Conservation (phyloP, 2,797 vertebrate genomes). For the Amazona ochrocephala region DNA sequence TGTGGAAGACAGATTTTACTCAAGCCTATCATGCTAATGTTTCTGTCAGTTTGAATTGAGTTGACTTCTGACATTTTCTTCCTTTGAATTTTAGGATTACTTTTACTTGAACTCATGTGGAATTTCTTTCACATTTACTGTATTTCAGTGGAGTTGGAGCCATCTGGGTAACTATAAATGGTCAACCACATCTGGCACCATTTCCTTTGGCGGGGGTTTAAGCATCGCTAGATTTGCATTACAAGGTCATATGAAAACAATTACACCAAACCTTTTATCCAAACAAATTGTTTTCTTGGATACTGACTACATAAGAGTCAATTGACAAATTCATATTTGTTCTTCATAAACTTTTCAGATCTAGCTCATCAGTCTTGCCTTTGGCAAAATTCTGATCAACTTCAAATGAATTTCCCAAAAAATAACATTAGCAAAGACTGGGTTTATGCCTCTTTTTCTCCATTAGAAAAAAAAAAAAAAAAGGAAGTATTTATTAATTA, state of each 20-base stretch:
- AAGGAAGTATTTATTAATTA: background rate
- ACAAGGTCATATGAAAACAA: slow-evolving; percentile 69
- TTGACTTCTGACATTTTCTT: slow-evolving; percentile 47
- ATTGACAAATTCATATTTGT: slow-evolving; percentile 32
- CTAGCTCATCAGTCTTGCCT: background rate
- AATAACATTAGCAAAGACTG: background rate
- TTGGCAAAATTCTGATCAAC: background rate
- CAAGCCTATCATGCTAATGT: slow-evolving; percentile 65
- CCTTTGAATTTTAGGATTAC: slow-evolving; percentile 69
- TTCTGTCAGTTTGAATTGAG: slow-evolving; percentile 70
- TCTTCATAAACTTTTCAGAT: slow-evolving; percentile 23
- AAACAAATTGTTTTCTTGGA: slow-evolving; percentile 52
- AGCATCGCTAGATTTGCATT: slow-evolving; percentile 72
- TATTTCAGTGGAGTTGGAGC: slow-evolving; percentile 65
- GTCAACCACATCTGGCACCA: slow-evolving; percentile 74
- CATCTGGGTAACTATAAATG: slow-evolving; percentile 78
- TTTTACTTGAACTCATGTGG: slow-evolving; percentile 72
- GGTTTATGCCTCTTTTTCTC: background rate
- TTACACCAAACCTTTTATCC: slow-evolving; percentile 60
- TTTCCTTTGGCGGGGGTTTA: slow-evolving; percentile 68
- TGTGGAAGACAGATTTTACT: slow-evolving; percentile 65
- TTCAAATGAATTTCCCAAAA: background rate
- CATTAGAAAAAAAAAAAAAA: background rate
- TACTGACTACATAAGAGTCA: slow-evolving; percentile 48
- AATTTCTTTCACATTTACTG: slow-evolving; percentile 77